Evolutionary conservation across 2,888 invertebrate genomes (phyloP), one percentile per base, ranked within the genome.

Genomic region (Pelosia muscerda): DNA sequence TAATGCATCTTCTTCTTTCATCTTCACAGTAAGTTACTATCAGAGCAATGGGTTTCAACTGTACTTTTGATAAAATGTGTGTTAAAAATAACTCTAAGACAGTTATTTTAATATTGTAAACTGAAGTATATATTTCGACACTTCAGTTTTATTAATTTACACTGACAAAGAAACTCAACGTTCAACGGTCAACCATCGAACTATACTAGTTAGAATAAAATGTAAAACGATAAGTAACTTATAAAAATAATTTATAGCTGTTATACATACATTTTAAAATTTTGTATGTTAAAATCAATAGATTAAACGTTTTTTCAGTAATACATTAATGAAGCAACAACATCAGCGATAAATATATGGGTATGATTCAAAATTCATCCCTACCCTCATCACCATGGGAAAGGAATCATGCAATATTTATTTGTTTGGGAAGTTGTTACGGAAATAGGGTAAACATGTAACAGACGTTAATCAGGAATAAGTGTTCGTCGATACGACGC

Each of bases 371-470:
- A 71, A 59, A 59, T 58, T 69, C 66, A 68, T 69, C 60, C 72
- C 63, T 65, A 81, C 80, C 81, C 81, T 70, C 74, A 76, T 81
- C 81, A 79, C 70, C 53, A 65, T 25, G 66, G 73, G 71, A 73
- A 79, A 76, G 75, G 71, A 78, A 81, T 77, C 81, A 79, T 81
- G 79, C 79, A 81, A 81, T 79, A 81, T 79, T 81, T 81, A 81
- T 78, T 73, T 72, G 61, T 78, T 78, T 72, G 70, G 71, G 66
- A 77, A 78, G 62, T 78, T 69, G 76, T 72, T 79, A 74, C 65
- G 74, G 66, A 75, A 75, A 77, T 71, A 69, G 72, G 77, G 75
- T 73, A 75, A 81, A 75, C 75, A 66, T 75, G 62, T 78, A 69
- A 68, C 71, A 75, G 72, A 77, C 75, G 72, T 80, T 77, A 79